Percentiles rank a stretch among this genome's conserved stretches.
phyloP scores from a whole-genome alignment of 2,113 vertebrate genomes.

The Rissa tridactyla region DNA sequence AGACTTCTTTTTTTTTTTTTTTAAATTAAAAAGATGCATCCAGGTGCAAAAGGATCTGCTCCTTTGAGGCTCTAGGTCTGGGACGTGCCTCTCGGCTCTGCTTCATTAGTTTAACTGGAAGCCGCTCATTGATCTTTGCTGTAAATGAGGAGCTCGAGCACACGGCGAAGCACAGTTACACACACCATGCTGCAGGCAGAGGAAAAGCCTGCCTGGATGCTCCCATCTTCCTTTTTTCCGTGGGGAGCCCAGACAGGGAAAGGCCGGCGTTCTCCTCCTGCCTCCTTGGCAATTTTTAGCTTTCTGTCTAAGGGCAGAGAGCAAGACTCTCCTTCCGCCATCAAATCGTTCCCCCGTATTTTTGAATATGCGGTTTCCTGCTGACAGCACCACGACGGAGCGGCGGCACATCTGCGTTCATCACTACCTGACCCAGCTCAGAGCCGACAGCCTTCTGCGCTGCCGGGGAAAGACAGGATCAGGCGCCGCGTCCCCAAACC shows the following conservation, averaged over 20 bases:
- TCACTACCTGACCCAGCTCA: neutral
- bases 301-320: neutral
- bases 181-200: neutral
- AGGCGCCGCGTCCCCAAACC: neutral
- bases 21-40: neutral
- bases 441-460: neutral
- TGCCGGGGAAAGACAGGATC: neutral
- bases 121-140: neutral
- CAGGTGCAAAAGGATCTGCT: neutral
- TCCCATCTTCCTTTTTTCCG: neutral
- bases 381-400: neutral
- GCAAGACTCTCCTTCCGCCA: neutral
- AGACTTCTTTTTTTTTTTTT: neutral
- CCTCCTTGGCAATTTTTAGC: neutral
- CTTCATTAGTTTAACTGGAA: neutral
- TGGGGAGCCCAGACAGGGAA: neutral
- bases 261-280: neutral
- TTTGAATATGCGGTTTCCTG: neutral
- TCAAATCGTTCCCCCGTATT: fast-evolving
- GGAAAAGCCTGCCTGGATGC: neutral
- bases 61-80: neutral
- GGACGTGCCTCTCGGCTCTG: neutral
- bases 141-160: neutral
- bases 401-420: neutral
- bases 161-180: neutral